Percentiles rank a stretch among this genome's conserved stretches.
These are phyloP conservation scores for Zaprionus lineosus DNA, from an alignment of 2,888 invertebrate genomes.

Conservation along the genomic window DNA sequence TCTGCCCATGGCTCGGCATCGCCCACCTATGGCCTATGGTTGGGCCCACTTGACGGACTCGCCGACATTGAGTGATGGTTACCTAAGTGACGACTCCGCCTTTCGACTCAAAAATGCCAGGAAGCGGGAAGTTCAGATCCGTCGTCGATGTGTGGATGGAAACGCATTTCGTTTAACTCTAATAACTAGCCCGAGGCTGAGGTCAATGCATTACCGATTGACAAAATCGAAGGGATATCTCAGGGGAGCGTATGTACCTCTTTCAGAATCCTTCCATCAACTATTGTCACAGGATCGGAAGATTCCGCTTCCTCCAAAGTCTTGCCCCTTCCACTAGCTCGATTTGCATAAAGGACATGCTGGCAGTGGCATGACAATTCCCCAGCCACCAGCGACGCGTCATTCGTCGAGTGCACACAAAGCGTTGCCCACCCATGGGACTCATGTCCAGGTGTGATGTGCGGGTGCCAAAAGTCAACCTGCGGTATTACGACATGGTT, in stretches of 20 bases:
- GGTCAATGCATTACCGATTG: too few relatives aligned
- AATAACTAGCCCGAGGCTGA: too few relatives aligned
- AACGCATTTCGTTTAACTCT: too few relatives aligned
- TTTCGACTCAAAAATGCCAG: too few relatives aligned
- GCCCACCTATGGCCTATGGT: constrained; percentile 12
- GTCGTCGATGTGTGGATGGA: too few relatives aligned
- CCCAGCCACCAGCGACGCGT: constrained; percentile 9
- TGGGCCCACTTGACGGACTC: constrained; percentile 45
- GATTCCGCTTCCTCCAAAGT: too few relatives aligned
- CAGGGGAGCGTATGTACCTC: too few relatives aligned
- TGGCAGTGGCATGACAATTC: constrained; percentile 1
- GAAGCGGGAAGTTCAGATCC: neutral
- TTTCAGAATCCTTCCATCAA: neutral
- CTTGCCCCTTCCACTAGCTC: too few relatives aligned
- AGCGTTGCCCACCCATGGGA: constrained; percentile 32
- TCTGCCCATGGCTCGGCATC: neutral
- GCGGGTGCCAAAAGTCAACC: constrained; percentile 43
- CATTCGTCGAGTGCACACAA: constrained; percentile 35
- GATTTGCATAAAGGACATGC: too few relatives aligned
- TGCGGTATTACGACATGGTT: constrained; percentile 36
- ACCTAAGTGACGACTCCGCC: constrained; percentile 61
- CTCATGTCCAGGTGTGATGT: constrained; percentile 14
- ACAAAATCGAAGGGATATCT: too few relatives aligned
- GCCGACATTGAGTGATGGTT: constrained; percentile 68
- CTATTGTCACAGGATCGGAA: too few relatives aligned